Evolutionary conservation across 2,113 vertebrate species (phyloP), one percentile per base, ranked within the genome.

Genomic region (Thinocorus orbignyianus): DNA sequence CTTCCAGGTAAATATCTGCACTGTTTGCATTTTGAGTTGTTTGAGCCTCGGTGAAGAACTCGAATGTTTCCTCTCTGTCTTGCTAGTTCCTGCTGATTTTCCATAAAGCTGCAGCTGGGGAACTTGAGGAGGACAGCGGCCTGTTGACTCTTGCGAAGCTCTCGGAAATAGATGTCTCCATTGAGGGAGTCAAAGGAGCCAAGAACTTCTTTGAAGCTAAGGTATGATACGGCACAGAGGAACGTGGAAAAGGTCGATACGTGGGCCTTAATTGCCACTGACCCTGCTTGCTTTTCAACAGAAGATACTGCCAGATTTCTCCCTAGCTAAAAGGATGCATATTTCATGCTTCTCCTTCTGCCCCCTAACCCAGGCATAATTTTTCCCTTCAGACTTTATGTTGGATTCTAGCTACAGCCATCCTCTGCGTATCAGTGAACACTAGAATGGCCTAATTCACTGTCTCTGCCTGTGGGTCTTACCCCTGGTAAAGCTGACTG

Each of bases 151-250:
- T 99, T 44, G 99, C 99, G 0, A 98, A 99, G 87, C 98, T 99
- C 41, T 99, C 99, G 0, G 99, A 99, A 98, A 99, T 99, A 8
- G 97, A 99, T 17, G 99, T 99, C 6, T 98, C 99, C 69, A 98
- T 98, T 16, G 98, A 99, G 91, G 99, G 99, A 3, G 99, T 99
- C 84, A 98, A 98, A 97, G 99, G 99, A 81, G 99, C 99, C 91
- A 99, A 99, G 93, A 98, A 98, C 95, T 99, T 99, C 97, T 99
- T 99, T 90, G 99, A 99, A 97, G 99, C 99, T 60, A 99, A 99
- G 99, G 99, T 99, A 97, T 83, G 52, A 24, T 17, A 69, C 77
- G 24, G 35, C 54, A 62, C 18, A 70, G 49, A 52, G 44, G 16
- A 44, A 54, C 16, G 4, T 7, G 44, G 33, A 11, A 86, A 76